A percentile compares a stretch with the other conserved stretches of the same genome.
Evolutionary conservation across 1,140 invertebrate species (phyloP).

Genomic region (Orchesella cincta): DNA sequence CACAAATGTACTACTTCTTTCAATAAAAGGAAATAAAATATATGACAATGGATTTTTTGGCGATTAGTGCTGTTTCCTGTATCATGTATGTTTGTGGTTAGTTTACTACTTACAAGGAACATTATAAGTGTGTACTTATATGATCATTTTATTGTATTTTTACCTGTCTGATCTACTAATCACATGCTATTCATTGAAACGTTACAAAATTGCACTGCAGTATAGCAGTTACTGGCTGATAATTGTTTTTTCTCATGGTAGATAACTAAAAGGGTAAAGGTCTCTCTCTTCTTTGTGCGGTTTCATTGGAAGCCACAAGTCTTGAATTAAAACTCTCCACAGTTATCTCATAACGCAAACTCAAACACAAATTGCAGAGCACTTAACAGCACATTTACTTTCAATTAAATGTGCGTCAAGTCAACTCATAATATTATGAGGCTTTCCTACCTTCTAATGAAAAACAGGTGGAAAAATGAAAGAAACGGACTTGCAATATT

Average conservation of each 20-base stretch:
- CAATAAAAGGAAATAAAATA: not conserved
- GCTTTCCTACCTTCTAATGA: too few relatives aligned
- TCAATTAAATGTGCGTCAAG: too few relatives aligned
- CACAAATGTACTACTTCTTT: not conserved
- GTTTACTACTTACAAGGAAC: not conserved
- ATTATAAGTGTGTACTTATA: not conserved
- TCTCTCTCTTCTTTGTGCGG: too few relatives aligned
- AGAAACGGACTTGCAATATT: too few relatives aligned
- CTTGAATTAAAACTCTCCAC: too few relatives aligned
- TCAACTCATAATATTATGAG: too few relatives aligned
- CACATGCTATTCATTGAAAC: not conserved
- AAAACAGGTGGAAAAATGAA: too few relatives aligned
- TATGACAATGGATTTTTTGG: slow-evolving; percentile 8
- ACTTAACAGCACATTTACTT: too few relatives aligned
- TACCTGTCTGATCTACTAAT: not conserved
- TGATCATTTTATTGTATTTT: not conserved
- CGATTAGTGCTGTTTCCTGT: slow-evolving; percentile 1
- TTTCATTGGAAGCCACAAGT: too few relatives aligned
- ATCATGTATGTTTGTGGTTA: not conserved
- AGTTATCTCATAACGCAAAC: too few relatives aligned
- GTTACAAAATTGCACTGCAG: not conserved
- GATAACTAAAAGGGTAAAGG: not conserved
- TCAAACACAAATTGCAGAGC: too few relatives aligned
- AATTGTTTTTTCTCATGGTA: not conserved
- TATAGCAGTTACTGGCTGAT: too few relatives aligned